Evolutionary conservation across 2,888 invertebrate genomes (phyloP), one percentile per base, ranked within the genome.

Genomic region (Callyntrura sp.): DNA sequence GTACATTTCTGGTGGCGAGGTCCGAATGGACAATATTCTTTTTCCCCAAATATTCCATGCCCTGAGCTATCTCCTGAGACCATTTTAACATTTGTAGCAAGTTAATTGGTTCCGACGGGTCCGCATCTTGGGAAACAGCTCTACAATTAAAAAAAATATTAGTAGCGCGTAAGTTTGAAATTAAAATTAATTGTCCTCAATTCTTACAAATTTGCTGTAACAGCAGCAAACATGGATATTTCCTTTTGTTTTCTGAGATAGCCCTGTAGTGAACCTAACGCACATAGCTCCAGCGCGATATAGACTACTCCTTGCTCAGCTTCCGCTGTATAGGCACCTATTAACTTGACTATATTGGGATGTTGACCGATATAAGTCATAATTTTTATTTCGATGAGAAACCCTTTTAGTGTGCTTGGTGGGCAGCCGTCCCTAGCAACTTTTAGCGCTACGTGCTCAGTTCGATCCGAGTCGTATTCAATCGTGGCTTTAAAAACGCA

Each of bases 321-420:
- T 25, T 78, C 43, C 14, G 11, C 28, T 55, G 86, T 87, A 23
- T 62, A 57, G 0, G 81, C 86, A 28, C 86, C 86, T 14, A 6
- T 11, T 48, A 87, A 55, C 3, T 28, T 3, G 0, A 87, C 79
- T 14, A 87, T 68, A 55, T 87, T 79, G 17, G 23, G 9, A 35
- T 87, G 86, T 17, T 35, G 28, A 2, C 79, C 79, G 12, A 87
- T 4, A 68, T 43, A 79, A 28, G 5, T 79, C 20, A 87, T 11
- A 14, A 87, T 79, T 55, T 81, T 79, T 11, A 87, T 87, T 43
- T 87, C 86, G 6, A 68, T 55, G 6, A 87, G 25, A 9, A 87
- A 8, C 25, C 55, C 28, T 20, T 70, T 68, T 35, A 87, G 17
- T 12, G 51, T 65, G 1, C 23, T 5, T 17, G 17, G 11, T 17